Conservation (phyloP, 1,140 invertebrate species). For the Drosophila parabipectinata region DNA sequence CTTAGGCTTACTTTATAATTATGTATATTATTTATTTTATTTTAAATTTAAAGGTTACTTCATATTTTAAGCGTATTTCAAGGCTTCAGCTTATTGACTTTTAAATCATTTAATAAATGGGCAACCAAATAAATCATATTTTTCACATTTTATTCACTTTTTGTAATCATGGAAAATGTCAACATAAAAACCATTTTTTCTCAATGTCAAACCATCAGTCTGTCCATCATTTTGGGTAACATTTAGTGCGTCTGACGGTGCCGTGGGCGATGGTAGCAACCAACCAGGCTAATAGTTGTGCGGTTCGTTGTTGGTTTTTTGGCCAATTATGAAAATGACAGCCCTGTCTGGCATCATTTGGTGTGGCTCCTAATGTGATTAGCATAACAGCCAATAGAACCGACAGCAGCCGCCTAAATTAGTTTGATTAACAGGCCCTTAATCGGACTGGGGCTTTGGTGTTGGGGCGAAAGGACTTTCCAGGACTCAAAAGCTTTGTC, state of each 20-base stretch:
- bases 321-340: slow-evolving; percentile 81
- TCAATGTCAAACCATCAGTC: slow-evolving; percentile 10
- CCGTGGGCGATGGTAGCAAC: slow-evolving; percentile 28
- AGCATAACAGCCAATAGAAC: slow-evolving; percentile 46
- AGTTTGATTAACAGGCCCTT: slow-evolving; percentile 56
- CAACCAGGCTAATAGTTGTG: slow-evolving; percentile 72
- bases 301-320: slow-evolving; percentile 69
- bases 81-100: too few relatives aligned
- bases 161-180: slow-evolving; percentile 3
- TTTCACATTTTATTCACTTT: background rate
- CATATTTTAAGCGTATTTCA: too few relatives aligned
- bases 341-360: slow-evolving; percentile 24
- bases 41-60: background rate
- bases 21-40: too few relatives aligned
- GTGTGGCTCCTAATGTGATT: slow-evolving; percentile 49
- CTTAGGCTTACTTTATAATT: background rate
- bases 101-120: too few relatives aligned
- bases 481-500: slow-evolving; percentile 20
- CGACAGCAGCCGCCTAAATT: slow-evolving; percentile 43
- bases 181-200: slow-evolving; percentile 11
- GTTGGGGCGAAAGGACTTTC: slow-evolving; percentile 6
- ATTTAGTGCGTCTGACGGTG: slow-evolving; percentile 22
- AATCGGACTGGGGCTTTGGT: slow-evolving; percentile 6
- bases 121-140: too few relatives aligned
- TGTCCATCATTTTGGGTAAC: slow-evolving; percentile 37